Base-by-base conservation (phyloP, 2,888 invertebrate species). In the Eupithecia pulchellata region DNA sequence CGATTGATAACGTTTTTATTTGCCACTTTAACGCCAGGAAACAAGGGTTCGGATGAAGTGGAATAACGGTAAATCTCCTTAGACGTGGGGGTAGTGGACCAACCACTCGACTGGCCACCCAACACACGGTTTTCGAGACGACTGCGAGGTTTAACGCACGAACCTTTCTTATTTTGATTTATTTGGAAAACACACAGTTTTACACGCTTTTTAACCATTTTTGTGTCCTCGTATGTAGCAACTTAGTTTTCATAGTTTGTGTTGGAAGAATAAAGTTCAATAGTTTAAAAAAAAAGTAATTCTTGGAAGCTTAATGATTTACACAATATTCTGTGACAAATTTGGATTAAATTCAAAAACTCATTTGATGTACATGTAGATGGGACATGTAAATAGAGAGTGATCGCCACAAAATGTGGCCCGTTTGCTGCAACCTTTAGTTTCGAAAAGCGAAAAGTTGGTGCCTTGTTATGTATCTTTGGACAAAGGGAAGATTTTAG, bases 1-100 rank as follows among this genome's bases (percentile, higher is more conserved):
- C 83, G 81, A 84, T 84, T 86, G 87, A 88, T 88, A 88, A 87
- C 84, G 84, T 82, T 87, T 86, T 88, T 88, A 86, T 87, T 86
- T 85, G 83, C 83, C 84, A 84, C 85, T 84, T 83, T 81, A 85
- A 84, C 83, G 80, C 80, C 81, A 79, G 78, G 81, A 66, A 83
- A 83, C 84, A 81, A 84, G 83, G 83, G 83, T 80, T 73, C 66
- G 79, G 79, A 80, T 81, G 81, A 81, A 82, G 79, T 77, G 76
- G 81, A 80, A 82, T 83, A 78, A 79, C 81, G 80, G 78, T 78
- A 81, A 81, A 83, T 83, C 84, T 82, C 78, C 80, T 78, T 72
- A 76, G n/a, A n/a, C n/a, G n/a, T n/a, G n/a, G 78, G n/a, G 11
- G 5, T 32, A 32, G 61, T n/a, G 36, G 20, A 61, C 61, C 14